Base-by-base conservation (phyloP, 2,113 vertebrate genomes). In the Nycticryphes semicollaris region DNA sequence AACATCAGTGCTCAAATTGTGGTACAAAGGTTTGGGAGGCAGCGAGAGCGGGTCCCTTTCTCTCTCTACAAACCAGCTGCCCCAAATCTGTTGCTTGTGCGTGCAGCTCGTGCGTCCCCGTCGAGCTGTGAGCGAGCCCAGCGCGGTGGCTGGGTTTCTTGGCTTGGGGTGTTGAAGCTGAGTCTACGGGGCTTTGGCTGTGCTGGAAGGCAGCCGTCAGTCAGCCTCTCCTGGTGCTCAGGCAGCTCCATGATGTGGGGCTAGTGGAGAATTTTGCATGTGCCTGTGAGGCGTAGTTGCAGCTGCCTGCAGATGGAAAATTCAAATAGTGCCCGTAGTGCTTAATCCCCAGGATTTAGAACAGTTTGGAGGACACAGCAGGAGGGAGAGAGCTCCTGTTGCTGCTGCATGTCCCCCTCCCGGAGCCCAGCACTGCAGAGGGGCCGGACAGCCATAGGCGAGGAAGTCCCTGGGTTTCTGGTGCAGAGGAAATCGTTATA, bases 151-250 rank as follows among this genome's bases (percentile, higher is more conserved):
- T 18, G 72, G 35, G 14, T 4, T 33, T 59, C 54, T 72, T 27
- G 67, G 22, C 90, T 1, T 1, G 3, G 5, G 57, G 43, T 30
- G 48, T 27, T 1, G 6, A 28, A 66, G 66, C 73, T 33, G 63
- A 41, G 64, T 6, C 43, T 4, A 1, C 0, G 12, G 66, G 43
- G 41, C 56, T 78, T 22, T 37, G 75, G 9, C 67, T 28, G 25
- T 3, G 37, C 62, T 54, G 82, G 39, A 30, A n/a, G 22, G 64
- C 48, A 51, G 17, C 51, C 4, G 0, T 11, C 48, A 1, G 14
- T 13, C 48, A 1, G 14, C 59, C 2, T 0, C 0, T 53, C 0
- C 1, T 13, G 73, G 20, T 10, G 35, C 68, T 93, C 54, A 3
- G 10, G 18, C 5, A 50, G 12, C 60, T 39, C 23, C 1, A 24